Base-by-base conservation (phyloP, 2,797 vertebrate genomes). In the Trachops cirrhosus region DNA sequence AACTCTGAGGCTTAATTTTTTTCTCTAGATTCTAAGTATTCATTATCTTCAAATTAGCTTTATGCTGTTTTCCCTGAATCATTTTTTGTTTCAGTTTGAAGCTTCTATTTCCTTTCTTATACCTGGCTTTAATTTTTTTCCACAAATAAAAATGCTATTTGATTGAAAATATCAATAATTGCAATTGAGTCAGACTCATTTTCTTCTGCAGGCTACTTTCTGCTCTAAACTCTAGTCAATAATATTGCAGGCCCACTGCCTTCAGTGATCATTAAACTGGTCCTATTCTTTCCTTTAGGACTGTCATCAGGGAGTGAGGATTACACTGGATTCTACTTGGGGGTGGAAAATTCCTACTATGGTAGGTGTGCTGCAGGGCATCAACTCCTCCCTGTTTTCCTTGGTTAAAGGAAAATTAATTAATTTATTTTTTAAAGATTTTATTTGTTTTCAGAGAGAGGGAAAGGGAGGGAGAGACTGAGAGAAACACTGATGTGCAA, bases 141-240 rank as follows among this genome's bases (percentile, higher is more conserved):
- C 41, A 85, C 32, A 78, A 82, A 70, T 0, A 0, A 89, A 74
- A 95, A 90, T 86, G 24, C 37, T 86, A 4, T 88, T 92, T 87
- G 75, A 94, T 82, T 95, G 52, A 91, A 75, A 82, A 77, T 57
- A 67, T 75, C 62, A 64, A n/a, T 78, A 91, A 93, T 62, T 86
- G 2, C 41, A 91, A 48, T 71, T 57, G 46, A 89, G 22, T 79
- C 29, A 89, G 92, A 59, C 21, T 44, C 6, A 24, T 88, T 89
- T 94, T 83, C 24, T 68, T 77, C 46, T 68, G 19, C 46, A 95
- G 32, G 18, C 7, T 88, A 29, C 48, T 93, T 93, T 32, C 70
- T 93, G 34, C 32, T 91, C 46, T 95, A 46, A 93, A 79, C 64
- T 91, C 24, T 62, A 52, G 82, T 80, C 29, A 86, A 16, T 2